Base-by-base conservation (phyloP, 2,888 invertebrate species). In the Crocallis elinguaria region DNA sequence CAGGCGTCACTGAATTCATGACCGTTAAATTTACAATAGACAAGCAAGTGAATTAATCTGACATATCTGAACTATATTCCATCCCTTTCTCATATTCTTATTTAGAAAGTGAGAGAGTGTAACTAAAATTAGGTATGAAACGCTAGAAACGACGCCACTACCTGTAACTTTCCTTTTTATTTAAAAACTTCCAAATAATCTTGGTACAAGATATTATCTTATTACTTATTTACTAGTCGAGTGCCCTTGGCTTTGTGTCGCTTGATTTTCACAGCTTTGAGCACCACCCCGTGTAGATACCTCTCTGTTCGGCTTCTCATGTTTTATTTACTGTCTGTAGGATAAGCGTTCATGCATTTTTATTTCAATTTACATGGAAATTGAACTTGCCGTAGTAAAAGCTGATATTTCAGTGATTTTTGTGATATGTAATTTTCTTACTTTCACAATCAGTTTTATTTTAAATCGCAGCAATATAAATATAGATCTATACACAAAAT, bases 331-430 rank as follows among this genome's bases (percentile, higher is more conserved):
- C 53, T 30, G 38, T 43, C 48, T 43, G 70, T 69, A 55, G 70
- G 74, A 75, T 75, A 75, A 75, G 68, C 73, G 66, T 73, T 73
- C 74, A 71, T 82, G 73, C 75, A 79, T 82, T 82, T 81, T 77
- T 79, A 78, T 82, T 77, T 82, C 79, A 79, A 80, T 82, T 77
- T 77, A 64, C 72, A 71, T 60, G 63, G 60, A 62, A 68, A 67
- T 66, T 65, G 66, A 71, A 66, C 68, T 52, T 8, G 14, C 21
- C 66, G 52, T 60, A 60, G 57, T 52, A 51, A 27, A 23, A 55
- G 62, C 21, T 67, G 53, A 64, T 55, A 70, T 61, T 71, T 63
- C 35, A 30, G 51, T 30, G 44, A 65, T 64, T 57, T 67, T 9
- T 58, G 58, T 44, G 37, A n/a, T 45, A 11, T 30, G 9, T 30